Evolutionary conservation across 2,888 invertebrate genomes (phyloP).

Genomic region (Eurytoma adleriae): DNA sequence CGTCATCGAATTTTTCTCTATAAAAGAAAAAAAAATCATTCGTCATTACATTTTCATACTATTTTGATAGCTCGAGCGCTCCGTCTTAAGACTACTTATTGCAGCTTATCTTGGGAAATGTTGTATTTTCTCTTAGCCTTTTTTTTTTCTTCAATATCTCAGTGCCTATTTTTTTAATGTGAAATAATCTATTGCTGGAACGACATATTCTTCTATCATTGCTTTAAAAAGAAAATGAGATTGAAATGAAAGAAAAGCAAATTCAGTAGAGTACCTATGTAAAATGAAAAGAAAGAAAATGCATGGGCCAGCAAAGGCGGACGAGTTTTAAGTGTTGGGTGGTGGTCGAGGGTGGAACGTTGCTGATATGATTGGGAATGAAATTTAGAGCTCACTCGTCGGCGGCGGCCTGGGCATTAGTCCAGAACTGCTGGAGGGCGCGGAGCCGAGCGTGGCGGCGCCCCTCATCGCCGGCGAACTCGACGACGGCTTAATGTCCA

Average conservation of each 20-base stretch:
- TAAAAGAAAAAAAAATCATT: not conserved
- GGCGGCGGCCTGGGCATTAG: constrained; percentile 73
- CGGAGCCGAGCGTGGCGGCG: constrained; percentile 71
- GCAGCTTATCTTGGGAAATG: constrained; percentile 22
- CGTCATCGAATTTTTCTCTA: constrained; percentile 6
- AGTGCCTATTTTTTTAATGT: constrained; percentile 10
- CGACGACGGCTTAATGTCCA: constrained; percentile 90
- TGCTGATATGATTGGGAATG: constrained; percentile 42
- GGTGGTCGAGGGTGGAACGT: not conserved
- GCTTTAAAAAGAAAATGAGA: constrained; percentile 13
- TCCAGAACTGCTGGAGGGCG: constrained; percentile 73
- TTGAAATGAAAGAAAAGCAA: constrained; percentile 17
- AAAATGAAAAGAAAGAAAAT: constrained; percentile 10
- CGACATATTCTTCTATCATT: constrained; percentile 29
- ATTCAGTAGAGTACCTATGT: too few relatives aligned
- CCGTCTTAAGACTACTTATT: constrained; percentile 4
- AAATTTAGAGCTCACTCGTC: constrained; percentile 72
- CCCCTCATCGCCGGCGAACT: constrained; percentile 76
- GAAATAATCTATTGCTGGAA: constrained; percentile 26
- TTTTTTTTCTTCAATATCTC: constrained; percentile 1
- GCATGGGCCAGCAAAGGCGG: constrained; percentile 45
- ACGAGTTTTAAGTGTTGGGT: constrained; percentile 13
- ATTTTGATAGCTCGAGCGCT: not conserved
- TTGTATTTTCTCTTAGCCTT: not conserved
- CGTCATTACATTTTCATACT: not conserved